phyloP scores from a whole-genome alignment of 2,797 vertebrate genomes.

The Hybognathus amarus region DNA sequence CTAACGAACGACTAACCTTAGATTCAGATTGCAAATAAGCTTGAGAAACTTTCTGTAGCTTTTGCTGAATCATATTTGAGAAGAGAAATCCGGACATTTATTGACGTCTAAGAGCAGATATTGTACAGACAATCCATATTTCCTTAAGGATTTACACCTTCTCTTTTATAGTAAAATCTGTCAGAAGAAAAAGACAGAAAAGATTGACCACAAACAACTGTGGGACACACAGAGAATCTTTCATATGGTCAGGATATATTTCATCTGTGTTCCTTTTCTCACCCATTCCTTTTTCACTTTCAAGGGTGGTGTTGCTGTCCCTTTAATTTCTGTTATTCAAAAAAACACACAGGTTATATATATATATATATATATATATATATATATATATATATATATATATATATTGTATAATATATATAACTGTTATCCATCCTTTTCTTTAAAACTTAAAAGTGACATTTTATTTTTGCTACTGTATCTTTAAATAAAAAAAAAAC shows the following conservation, averaged over 20 bases:
- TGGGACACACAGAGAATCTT: neutral
- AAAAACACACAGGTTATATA: neutral
- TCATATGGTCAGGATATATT: neutral
- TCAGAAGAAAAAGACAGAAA: constrained; percentile 12
- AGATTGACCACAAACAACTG: neutral
- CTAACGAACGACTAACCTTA: neutral
- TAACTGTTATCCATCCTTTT: neutral
- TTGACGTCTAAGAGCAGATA: constrained; percentile 46
- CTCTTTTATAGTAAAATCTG: constrained; percentile 39
- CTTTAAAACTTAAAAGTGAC: neutral
- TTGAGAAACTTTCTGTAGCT: neutral
- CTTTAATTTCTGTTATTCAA: neutral
- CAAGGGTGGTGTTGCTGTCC: neutral
- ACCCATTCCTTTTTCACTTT: neutral
- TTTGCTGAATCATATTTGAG: constrained; percentile 17
- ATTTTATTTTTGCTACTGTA: neutral
- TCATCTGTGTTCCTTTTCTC: neutral
- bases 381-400: too few species aligned
- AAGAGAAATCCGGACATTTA: constrained; percentile 25
- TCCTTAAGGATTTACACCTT: constrained; percentile 21
- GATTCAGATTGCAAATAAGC: neutral
- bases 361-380: too few species aligned
- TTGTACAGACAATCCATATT: constrained; percentile 46
- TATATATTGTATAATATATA: too few species aligned
- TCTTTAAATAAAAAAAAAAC: constrained; percentile 3